These are phyloP conservation scores for Clarias magur DNA, from an alignment of 2,113 vertebrate genomes.

Conservation along the genomic window DNA sequence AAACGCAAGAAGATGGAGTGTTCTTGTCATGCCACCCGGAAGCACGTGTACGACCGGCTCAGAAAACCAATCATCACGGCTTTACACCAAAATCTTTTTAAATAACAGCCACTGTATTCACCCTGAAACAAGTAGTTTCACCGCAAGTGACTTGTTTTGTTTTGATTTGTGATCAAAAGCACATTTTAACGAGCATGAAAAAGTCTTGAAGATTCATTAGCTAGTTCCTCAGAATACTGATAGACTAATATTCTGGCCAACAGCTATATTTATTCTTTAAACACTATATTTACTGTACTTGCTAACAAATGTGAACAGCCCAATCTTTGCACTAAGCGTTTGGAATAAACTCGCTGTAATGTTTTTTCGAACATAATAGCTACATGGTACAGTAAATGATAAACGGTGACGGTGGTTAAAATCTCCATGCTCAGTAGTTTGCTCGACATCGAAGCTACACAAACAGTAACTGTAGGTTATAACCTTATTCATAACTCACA, in stretches of 20 bases:
- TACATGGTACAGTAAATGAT: neutral
- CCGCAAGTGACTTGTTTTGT: neutral
- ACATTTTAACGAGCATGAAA: neutral
- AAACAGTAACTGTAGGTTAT: neutral
- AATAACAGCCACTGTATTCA: neutral
- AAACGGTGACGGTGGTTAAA: neutral
- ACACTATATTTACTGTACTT: neutral
- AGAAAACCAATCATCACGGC: too few relatives aligned
- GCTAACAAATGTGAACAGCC: neutral
- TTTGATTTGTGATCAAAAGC: neutral
- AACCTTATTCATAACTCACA: neutral
- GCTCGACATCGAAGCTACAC: too few relatives aligned
- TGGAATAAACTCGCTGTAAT: neutral
- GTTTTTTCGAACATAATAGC: neutral
- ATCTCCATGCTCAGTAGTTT: neutral
- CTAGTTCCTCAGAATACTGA: neutral
- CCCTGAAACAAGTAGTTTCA: neutral
- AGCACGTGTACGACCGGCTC: too few relatives aligned
- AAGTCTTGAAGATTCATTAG: neutral
- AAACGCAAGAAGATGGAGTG: too few relatives aligned
- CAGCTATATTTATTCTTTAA: neutral
- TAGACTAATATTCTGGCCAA: too few relatives aligned
- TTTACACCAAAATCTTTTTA: neutral
- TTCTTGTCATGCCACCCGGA: too few relatives aligned
- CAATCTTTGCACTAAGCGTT: neutral